Evolutionary conservation across 2,888 invertebrate genomes (phyloP), one percentile per base, ranked within the genome.

Genomic region (Encarsia formosa): DNA sequence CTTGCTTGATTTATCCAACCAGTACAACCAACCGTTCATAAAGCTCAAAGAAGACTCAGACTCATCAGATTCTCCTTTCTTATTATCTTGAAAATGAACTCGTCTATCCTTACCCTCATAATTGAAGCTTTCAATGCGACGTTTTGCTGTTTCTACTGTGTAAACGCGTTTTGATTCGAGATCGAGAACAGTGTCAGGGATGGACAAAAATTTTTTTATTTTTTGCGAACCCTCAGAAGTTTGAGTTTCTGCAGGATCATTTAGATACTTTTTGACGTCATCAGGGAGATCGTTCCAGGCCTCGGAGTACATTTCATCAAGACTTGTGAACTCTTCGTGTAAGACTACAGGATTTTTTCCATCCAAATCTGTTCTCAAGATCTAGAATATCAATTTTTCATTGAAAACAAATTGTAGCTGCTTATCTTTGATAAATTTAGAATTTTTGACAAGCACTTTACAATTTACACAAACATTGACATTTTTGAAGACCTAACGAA

Each of bases 341-440:
- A 52, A 16, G 2, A 24, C n/a, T 19, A 35, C 16, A 1, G n/a
- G 43, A n/a, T 45, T 40, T 8, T 29, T 11, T 5, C 55, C 55
- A 11, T 44, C 51, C 18, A 51, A n/a, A 6, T 51, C 50, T 0
- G 41, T 41, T 48, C 51, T 47, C 8, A 51, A 8, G 8, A 55
- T 55, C 55, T 55, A 15, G 15, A 38, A 39, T 6, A 8, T 18
- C 13, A 1, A 19, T 24, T 8, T 6, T 9, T n/a, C 6, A 8
- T 37, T 2, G 23, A 26, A 32, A 1, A 9, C 15, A 18, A 23
- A 18, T 13, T 6, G 18, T 38, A 20, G 11, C 4, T 19, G 13
- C 9, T n/a, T n/a, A n/a, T n/a, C n/a, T n/a, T 16, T 8, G 8
- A 19, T 13, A 40, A 24, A 24, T 40, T 5, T 23, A 15, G 29